Base-by-base conservation (phyloP, 1,140 invertebrate species). In the Delia radicum region DNA sequence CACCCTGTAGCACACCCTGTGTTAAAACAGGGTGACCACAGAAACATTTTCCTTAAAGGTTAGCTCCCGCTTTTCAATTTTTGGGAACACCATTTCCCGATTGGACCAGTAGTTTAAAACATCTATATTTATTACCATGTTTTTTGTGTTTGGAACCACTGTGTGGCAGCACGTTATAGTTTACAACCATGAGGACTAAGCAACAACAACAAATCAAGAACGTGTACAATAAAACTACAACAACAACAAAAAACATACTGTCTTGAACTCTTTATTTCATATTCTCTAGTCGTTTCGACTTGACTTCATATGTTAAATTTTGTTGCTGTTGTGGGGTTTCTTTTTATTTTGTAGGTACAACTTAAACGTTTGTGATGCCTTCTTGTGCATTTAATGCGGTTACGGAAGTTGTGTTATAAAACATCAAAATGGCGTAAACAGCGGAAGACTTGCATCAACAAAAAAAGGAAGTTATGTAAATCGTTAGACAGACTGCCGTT, bases 341-440 rank as follows among this genome's bases (percentile, higher is more conserved):
- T 21, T 24, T 55, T 24, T 10, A 0, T 55, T 18, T 55, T 55
- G 2, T 55, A 55, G n/a, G 24, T 21, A 55, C 24, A 5, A 55
- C n/a, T 55, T 55, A 55, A 55, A 55, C 48, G 48, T 55, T 55
- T 55, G 48, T 55, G 48, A 55, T 55, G 48, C 48, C 48, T 21
- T 33, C 29, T 33, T 31, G 65, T 69, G 29, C 24, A 28, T 69
- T 69, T 33, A 31, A 69, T 69, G 65, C 65, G 65, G 65, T 69
- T 69, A 69, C 72, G 72, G 42, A 73, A 73, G 42, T 73, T 61
- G 33, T 55, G 42, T 73, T 61, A 46, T 48, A 73, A 46, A 55
- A 73, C 72, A 73, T 73, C 72, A 73, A 31, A 73, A 73, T 73
- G 72, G 72, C 42, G 71, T 73, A 46, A 73, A 61, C 48, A 61